phyloP scores from a whole-genome alignment of 2,113 vertebrate species.

The rabbit (Oryctolagus cuniculus) region DNA sequence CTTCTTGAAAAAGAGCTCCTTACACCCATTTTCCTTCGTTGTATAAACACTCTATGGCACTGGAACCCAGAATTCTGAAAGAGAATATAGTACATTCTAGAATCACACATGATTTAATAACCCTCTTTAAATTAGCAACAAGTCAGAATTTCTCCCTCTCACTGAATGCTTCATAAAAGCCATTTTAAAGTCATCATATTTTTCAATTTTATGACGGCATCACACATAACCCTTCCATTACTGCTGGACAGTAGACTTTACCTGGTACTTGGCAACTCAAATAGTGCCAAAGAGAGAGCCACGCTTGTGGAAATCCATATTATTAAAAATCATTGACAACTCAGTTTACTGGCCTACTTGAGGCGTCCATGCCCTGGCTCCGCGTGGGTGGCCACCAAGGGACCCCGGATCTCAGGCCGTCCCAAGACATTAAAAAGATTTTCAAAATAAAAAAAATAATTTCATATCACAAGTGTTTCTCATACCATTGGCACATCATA shows the following conservation, averaged over 20 bases:
- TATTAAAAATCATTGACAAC: too few species aligned
- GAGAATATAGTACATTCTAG: not conserved
- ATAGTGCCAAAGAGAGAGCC: not conserved
- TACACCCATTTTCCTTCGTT: not conserved
- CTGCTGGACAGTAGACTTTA: not conserved
- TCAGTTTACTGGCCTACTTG: too few species aligned
- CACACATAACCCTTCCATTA: not conserved
- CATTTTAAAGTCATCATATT: not conserved
- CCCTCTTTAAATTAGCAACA: not conserved
- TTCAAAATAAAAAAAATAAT: too few species aligned
- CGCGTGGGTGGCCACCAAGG: too few species aligned
- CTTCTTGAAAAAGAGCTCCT: not conserved
- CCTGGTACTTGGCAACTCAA: constrained; percentile 30
- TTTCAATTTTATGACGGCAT: not conserved
- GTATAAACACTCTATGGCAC: not conserved
- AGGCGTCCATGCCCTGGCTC: too few species aligned
- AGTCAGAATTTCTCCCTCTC: not conserved
- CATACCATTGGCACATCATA: too few species aligned
- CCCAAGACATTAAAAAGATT: too few species aligned
- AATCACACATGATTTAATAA: not conserved
- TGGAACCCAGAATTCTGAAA: not conserved
- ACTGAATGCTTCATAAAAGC: not conserved
- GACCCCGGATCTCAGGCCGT: too few species aligned
- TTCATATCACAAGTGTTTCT: too few species aligned
- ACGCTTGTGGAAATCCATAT: too few species aligned